A percentile compares a stretch with the other conserved stretches of the same genome.
These are phyloP conservation scores for Thryonomys swinderianus DNA, from an alignment of 2,113 vertebrate genomes.

Conservation along the genomic window DNA sequence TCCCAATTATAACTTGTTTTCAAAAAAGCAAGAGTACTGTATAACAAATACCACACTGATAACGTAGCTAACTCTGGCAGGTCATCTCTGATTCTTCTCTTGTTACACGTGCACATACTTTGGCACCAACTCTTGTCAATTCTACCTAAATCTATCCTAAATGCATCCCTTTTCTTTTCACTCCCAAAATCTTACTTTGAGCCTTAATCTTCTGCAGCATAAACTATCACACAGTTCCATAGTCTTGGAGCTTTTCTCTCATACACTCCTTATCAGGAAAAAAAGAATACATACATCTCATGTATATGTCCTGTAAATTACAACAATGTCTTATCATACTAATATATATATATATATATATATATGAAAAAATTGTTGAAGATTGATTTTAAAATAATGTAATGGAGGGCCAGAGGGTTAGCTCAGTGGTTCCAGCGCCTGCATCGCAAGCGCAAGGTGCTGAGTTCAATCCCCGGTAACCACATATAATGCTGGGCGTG, in stretches of 20 bases:
- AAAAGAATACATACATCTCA: background rate
- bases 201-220: conserved; percentile 6
- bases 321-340: background rate
- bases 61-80: conserved; percentile 36
- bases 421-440: too few relatives aligned
- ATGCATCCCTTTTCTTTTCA: conserved; percentile 35
- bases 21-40: conserved; percentile 20
- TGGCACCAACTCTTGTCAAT: conserved; percentile 40
- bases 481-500: too few relatives aligned
- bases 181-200: conserved; percentile 38
- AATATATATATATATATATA: background rate
- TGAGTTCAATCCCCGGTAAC: too few relatives aligned
- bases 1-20: conserved; percentile 61
- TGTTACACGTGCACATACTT: background rate
- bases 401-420: background rate
- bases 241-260: background rate
- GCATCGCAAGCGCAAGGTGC: too few relatives aligned
- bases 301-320: background rate
- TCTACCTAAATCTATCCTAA: conserved; percentile 51
- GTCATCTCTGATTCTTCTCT: conserved; percentile 59
- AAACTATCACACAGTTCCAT: background rate
- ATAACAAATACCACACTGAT: conserved; percentile 29
- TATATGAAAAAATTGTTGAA: conserved; percentile 48
- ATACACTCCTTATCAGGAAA: background rate
- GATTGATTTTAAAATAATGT: conserved; percentile 6